Evolutionary conservation across 2,797 vertebrate genomes (phyloP).

Genomic region (Onychomys arenicola): DNA sequence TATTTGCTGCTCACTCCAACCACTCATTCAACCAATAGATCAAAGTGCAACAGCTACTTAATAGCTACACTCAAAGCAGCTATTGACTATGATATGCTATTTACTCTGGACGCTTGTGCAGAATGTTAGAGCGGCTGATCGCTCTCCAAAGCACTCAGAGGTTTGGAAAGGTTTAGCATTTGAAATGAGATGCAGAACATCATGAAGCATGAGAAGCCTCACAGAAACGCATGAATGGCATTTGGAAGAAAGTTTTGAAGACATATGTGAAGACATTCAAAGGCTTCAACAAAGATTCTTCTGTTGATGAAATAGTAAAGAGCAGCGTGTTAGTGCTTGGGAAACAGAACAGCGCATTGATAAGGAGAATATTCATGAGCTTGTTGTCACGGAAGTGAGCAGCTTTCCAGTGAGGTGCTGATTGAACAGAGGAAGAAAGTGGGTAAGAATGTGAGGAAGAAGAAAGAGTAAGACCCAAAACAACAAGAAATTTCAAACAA

Average conservation of each 20-base stretch:
- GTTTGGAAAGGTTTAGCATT: background rate
- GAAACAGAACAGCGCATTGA: background rate
- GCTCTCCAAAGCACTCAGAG: background rate
- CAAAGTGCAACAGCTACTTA: background rate
- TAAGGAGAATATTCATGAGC: background rate
- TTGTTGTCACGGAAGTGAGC: background rate
- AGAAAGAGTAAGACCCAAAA: background rate
- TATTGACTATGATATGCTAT: background rate
- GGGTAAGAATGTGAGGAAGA: background rate
- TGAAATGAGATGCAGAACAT: background rate
- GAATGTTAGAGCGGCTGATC: background rate
- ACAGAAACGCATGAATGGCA: background rate
- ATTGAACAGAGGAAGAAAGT: background rate
- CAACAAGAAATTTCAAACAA: background rate
- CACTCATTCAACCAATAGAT: background rate
- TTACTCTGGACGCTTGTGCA: background rate
- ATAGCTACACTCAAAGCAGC: background rate
- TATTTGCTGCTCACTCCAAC: background rate
- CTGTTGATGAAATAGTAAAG: background rate
- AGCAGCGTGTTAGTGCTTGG: background rate
- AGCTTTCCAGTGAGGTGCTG: background rate
- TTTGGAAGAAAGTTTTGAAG: conserved; percentile 35
- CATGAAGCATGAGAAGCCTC: background rate
- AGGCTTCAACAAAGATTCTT: background rate
- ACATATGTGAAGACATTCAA: background rate